Base-by-base conservation (phyloP, 2,888 invertebrate genomes). In the Seira musarum region DNA sequence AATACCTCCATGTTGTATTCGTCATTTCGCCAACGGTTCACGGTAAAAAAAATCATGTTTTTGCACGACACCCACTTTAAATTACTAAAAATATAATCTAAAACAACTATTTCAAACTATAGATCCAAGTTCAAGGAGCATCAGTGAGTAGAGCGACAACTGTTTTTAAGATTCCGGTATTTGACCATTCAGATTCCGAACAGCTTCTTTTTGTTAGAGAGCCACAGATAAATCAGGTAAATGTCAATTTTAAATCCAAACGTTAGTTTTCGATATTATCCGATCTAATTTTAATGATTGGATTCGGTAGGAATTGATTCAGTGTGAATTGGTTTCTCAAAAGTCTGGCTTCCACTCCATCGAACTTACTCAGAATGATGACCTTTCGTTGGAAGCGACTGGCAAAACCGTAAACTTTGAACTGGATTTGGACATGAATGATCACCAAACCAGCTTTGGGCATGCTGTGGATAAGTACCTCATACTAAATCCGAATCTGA, bases 81-180 rank as follows among this genome's bases (percentile, higher is more conserved):
- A 40, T 40, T 40, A 40, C 40, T 72, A n/a, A n/a, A n/a, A n/a
- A n/a, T n/a, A n/a, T n/a, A n/a, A n/a, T n/a, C n/a, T n/a, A n/a
- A n/a, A n/a, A n/a, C n/a, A n/a, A n/a, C n/a, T n/a, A n/a, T n/a
- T n/a, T n/a, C n/a, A n/a, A n/a, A n/a, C n/a, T 66, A 10, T 15
- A 75, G 75, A 49, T 63, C 13, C 25, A 24, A 46, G 67, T 69
- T n/a, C 25, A 19, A n/a, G 64, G 67, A 5, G 67, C 46, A 0
- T 67, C 74, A 2, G 76, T 76, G 10, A 17, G 24, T 2, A 35
- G 19, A 1, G 61, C 25, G 13, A 13, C 15, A 13, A 46, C 75
- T 10, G n/a, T 15, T 1, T 60, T 75, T 8, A 67, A 75, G 46
- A 46, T 75, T 17, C 75, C 75, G 5, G n/a, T 75, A 10, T 22